A percentile compares a stretch with the other conserved stretches of the same genome.
Conservation (phyloP, 2,113 vertebrate species). For the Actenoides hombroni region DNA sequence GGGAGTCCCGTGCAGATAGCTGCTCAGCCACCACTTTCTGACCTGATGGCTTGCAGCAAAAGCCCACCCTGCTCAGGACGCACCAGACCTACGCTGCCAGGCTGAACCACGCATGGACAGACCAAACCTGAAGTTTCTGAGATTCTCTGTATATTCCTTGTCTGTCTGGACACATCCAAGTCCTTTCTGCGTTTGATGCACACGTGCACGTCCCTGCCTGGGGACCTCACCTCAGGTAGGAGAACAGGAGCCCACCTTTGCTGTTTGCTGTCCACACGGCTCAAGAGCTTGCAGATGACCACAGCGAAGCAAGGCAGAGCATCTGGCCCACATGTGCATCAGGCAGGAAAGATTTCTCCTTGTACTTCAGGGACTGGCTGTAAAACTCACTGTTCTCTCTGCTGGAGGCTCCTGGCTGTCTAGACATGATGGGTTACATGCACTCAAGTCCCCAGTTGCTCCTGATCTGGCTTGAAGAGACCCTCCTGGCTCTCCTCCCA, state of each 20-base stretch:
- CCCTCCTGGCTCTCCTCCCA: not conserved
- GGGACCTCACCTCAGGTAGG: not conserved
- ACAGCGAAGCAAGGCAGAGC: not conserved
- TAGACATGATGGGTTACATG: not conserved
- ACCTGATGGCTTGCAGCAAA: not conserved
- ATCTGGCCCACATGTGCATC: not conserved
- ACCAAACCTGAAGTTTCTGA: not conserved
- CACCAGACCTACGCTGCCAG: not conserved
- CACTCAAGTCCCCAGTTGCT: not conserved
- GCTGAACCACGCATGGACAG: rapidly evolving
- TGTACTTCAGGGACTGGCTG: not conserved
- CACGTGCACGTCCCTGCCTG: rapidly evolving
- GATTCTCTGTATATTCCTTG: not conserved
- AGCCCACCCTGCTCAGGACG: not conserved
- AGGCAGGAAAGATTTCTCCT: not conserved
- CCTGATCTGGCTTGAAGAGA: not conserved
- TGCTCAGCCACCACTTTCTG: no score
- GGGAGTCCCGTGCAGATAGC: not conserved
- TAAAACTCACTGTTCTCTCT: not conserved
- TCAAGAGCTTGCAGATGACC: rapidly evolving
- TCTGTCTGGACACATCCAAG: not conserved
- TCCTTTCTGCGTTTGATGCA: not conserved
- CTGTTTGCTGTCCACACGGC: rapidly evolving
- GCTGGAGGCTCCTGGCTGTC: slow-evolving; percentile 11
- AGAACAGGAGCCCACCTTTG: not conserved